A percentile compares a stretch with the other conserved stretches of the same genome.
These are phyloP conservation scores for Tinea semifulvella DNA, from an alignment of 2,888 invertebrate species.

Conservation along the genomic window DNA sequence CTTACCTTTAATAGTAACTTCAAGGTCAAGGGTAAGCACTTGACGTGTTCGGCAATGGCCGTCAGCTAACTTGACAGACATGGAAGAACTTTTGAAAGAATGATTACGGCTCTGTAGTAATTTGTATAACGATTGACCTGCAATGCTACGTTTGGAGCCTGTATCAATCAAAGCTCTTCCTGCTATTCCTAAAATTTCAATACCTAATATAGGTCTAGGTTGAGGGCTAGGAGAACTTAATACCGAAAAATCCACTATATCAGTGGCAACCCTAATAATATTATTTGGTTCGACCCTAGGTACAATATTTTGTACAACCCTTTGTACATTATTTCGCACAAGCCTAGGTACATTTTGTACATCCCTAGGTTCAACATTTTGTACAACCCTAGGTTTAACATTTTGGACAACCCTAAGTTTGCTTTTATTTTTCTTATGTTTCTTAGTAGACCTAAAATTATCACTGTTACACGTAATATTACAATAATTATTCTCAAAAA, in stretches of 20 bases:
- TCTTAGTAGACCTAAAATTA: no score
- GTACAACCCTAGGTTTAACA: no score
- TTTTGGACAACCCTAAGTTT: no score
- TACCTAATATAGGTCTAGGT: background rate
- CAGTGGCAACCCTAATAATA: background rate
- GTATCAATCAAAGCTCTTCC: background rate
- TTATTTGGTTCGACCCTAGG: background rate
- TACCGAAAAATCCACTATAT: no score
- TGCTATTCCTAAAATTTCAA: background rate
- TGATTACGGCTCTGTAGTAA: background rate
- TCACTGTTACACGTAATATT: no score
- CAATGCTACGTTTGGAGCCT: background rate
- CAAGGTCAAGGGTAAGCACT: background rate
- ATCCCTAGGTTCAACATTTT: no score
- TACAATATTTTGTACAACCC: background rate
- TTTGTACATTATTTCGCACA: no score
- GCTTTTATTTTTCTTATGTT: no score
- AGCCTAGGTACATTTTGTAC: no score
- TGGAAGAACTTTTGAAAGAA: background rate
- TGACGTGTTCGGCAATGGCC: background rate
- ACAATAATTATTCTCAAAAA: no score
- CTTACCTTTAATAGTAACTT: no score
- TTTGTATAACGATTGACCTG: background rate
- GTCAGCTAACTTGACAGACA: background rate
- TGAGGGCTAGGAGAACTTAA: background rate